phyloP scores from a whole-genome alignment of 2,113 vertebrate genomes.

The Oophaga pumilio region DNA sequence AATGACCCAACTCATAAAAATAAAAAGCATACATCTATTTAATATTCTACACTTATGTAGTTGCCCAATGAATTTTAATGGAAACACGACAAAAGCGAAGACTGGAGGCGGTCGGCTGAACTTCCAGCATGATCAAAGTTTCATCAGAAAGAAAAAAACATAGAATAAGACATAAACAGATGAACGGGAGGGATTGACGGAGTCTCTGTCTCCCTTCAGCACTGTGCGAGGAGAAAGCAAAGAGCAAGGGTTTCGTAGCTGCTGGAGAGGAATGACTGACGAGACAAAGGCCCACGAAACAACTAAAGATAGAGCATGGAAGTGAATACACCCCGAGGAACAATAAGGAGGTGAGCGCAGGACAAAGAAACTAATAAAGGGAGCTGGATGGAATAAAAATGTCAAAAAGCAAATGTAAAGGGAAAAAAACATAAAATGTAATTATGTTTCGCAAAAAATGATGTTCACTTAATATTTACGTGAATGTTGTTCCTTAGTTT shows the following conservation, averaged over 20 bases:
- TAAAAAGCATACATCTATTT: constrained; percentile 55
- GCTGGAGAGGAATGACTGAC: constrained; percentile 27
- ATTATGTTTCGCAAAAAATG: not conserved
- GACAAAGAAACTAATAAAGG: not conserved
- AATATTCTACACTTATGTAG: constrained; percentile 46
- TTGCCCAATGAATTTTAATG: constrained; percentile 55
- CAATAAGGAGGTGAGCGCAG: not conserved
- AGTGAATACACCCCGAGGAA: not conserved
- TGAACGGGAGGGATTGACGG: not conserved
- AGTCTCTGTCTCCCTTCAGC: not conserved
- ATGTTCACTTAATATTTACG: no score
- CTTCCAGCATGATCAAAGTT: constrained; percentile 52
- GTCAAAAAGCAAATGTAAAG: not conserved
- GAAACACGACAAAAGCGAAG: constrained; percentile 45
- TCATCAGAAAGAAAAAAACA: constrained; percentile 3
- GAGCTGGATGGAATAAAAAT: not conserved
- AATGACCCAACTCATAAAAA: constrained; percentile 54
- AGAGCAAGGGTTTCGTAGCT: not conserved
- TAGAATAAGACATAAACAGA: constrained; percentile 39
- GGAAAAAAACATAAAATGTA: not conserved
- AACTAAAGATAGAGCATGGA: not conserved
- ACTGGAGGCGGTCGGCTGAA: constrained; percentile 38
- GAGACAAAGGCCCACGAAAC: constrained; percentile 1
- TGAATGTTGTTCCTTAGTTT: no score
- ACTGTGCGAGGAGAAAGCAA: constrained; percentile 2